Conservation (phyloP, 2,888 invertebrate species). For the Drosophila suboccidentalis region DNA sequence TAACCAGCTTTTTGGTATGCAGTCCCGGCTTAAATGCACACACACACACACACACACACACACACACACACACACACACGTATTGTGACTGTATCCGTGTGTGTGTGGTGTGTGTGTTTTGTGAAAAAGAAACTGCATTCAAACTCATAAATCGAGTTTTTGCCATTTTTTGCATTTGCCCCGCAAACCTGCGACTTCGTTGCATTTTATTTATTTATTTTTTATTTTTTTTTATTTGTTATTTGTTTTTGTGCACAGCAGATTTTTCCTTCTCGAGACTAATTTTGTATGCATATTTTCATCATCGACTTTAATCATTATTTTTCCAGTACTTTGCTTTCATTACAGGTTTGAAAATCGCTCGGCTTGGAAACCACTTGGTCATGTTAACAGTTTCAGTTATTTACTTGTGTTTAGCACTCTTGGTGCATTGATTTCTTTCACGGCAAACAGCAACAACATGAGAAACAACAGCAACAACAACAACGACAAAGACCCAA, state of each 20-base stretch:
- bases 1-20: slow-evolving; percentile 51
- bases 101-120: slow-evolving; percentile 19
- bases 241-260: slow-evolving; percentile 15
- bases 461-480: slow-evolving; percentile 19
- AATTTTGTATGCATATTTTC: slow-evolving; percentile 57
- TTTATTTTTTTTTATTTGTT: not conserved
- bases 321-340: slow-evolving; percentile 76
- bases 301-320: slow-evolving; percentile 68
- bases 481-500: slow-evolving; percentile 21
- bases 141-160: slow-evolving; percentile 76
- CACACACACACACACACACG: slow-evolving; percentile 14
- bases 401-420: slow-evolving; percentile 57
- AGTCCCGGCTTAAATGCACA: slow-evolving; percentile 39
- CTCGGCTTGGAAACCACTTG: slow-evolving; percentile 26
- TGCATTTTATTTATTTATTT: slow-evolving; percentile 34
- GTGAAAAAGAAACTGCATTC: slow-evolving; percentile 69
- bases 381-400: slow-evolving; percentile 35
- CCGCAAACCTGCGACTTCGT: slow-evolving; percentile 11
- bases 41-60: slow-evolving; percentile 15
- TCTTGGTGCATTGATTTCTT: slow-evolving; percentile 66
- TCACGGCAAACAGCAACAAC: slow-evolving; percentile 51
- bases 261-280: slow-evolving; percentile 52
- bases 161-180: slow-evolving; percentile 42
- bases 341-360: slow-evolving; percentile 15
- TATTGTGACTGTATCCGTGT: slow-evolving; percentile 9